A percentile compares a stretch with the other conserved stretches of the same genome.
phyloP scores from a whole-genome alignment of 2,888 invertebrate species.

The Sphinx pinastri region DNA sequence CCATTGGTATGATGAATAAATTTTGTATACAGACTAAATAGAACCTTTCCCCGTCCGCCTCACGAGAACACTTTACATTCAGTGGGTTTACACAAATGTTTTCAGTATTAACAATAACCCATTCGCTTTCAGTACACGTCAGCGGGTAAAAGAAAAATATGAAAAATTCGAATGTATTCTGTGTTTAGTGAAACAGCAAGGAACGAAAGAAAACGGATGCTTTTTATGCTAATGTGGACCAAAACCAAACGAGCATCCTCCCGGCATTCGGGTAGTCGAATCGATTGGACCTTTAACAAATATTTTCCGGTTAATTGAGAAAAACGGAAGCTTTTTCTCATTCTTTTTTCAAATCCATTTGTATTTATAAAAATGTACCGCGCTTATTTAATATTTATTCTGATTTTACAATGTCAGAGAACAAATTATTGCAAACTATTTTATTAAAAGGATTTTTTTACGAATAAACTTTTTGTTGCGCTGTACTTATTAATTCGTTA shows the following conservation, averaged over 20 bases:
- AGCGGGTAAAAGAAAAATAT: slow-evolving; percentile 14
- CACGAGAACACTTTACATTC: slow-evolving; percentile 6
- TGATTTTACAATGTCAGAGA: too few relatives aligned
- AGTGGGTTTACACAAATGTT: slow-evolving; percentile 10
- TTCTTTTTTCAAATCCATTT: neutral
- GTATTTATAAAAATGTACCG: neutral
- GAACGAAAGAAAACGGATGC: slow-evolving; percentile 15
- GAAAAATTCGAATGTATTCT: slow-evolving; percentile 15
- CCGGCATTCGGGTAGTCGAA: neutral
- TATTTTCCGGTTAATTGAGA: neutral
- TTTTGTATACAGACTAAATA: neutral
- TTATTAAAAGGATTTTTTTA: too few relatives aligned
- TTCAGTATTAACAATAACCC: slow-evolving; percentile 15
- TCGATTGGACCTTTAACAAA: neutral
- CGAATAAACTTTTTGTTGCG: too few relatives aligned
- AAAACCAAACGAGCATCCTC: neutral
- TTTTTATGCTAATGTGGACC: slow-evolving; percentile 10
- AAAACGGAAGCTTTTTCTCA: neutral
- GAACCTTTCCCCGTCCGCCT: neutral
- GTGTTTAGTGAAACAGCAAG: slow-evolving; percentile 7
- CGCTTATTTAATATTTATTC: neutral
- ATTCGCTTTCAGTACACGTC: slow-evolving; percentile 14
- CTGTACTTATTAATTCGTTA: too few relatives aligned
- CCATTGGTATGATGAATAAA: slow-evolving; percentile 11
- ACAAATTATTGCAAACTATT: too few relatives aligned